phyloP scores from a whole-genome alignment of 2,888 invertebrate species.

The Xestia ashworthii region DNA sequence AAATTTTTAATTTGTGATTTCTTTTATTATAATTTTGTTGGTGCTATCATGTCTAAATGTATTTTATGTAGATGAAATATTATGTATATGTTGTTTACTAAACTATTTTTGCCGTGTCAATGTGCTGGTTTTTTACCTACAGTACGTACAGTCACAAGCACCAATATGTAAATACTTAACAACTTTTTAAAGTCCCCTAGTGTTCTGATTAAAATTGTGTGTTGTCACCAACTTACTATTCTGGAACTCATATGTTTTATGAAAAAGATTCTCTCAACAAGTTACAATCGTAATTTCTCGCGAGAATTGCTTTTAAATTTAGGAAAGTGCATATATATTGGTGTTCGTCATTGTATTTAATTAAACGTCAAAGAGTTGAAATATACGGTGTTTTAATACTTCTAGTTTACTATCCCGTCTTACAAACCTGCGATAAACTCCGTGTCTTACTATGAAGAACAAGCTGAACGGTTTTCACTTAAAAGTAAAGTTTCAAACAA shows the following conservation, averaged over 20 bases:
- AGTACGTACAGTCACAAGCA: too few species aligned
- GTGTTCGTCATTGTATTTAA: neutral
- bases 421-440: slow-evolving; percentile 19
- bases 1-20: slow-evolving; percentile 11
- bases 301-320: too few species aligned
- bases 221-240: too few species aligned
- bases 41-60: neutral
- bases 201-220: too few species aligned
- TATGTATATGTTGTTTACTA: neutral
- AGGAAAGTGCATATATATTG: too few species aligned
- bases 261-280: too few species aligned
- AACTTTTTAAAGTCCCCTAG: too few species aligned
- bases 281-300: too few species aligned
- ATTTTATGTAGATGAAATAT: neutral
- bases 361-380: neutral
- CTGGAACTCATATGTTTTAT: too few species aligned
- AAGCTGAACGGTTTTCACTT: slow-evolving; percentile 9
- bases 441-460: slow-evolving; percentile 12
- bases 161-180: too few species aligned
- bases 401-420: slow-evolving; percentile 6
- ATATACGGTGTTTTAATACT: neutral
- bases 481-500: slow-evolving; percentile 13
- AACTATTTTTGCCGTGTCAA: neutral
- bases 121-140: too few species aligned
- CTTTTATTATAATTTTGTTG: neutral